Base-by-base conservation (phyloP, 1,140 invertebrate species). In the Hylaeus anthracinus region DNA sequence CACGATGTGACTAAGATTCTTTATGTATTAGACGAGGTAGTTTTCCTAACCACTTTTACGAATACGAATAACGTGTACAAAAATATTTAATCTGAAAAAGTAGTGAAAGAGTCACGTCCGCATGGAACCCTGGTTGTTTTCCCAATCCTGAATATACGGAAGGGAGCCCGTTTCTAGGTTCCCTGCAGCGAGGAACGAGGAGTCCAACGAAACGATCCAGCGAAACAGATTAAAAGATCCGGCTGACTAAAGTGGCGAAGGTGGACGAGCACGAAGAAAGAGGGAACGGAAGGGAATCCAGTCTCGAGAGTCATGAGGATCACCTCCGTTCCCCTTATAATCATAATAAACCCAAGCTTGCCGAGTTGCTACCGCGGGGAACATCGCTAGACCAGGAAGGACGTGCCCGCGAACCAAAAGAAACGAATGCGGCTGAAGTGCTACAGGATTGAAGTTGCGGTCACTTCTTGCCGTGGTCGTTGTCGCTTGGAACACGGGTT, bases 341-440 rank as follows among this genome's bases (percentile, higher is more conserved):
- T 89, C 86, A 86, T 87, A 89, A 90, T 87, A 88, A 88, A 87
- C 76, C 82, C 75, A 75, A 81, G 71, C 73, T 72, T 53, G 80
- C 79, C 85, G 67, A 85, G 63, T 84, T 69, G 73, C 48, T 72
- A 87, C 85, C 75, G 75, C 72, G 77, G 79, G 85, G 82, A 82
- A 87, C 65, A 43, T 79, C 79, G 79, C 67, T 63, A 53, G n/a
- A 77, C 77, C 56, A 72, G 71, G 70, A 86, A 84, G 81, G 77
- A 82, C 81, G 85, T 86, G 84, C 48, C 85, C 67, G 12, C 64
- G 64, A 43, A 70, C 26, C 60, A 56, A 60, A 67, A 75, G 61
- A 76, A 61, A 39, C 64, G 51, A 76, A 39, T 43, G 48, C 65
- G 55, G 64, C 37, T 76, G 78, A 82, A 81, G 83, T 66, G 72